phyloP scores from a whole-genome alignment of 2,888 invertebrate genomes.

The Emmelina monodactyla region DNA sequence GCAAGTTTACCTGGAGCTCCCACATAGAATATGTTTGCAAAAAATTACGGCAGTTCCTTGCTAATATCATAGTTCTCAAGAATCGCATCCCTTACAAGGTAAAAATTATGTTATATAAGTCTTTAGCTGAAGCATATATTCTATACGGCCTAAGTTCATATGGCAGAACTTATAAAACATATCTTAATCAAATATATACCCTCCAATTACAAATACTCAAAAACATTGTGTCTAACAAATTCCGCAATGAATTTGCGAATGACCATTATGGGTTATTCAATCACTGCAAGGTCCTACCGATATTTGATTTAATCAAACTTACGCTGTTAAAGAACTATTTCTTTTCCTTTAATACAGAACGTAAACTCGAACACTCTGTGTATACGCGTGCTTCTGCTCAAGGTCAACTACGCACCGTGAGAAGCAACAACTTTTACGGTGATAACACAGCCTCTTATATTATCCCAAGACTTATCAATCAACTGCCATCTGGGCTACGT shows the following conservation, averaged over 20 bases:
- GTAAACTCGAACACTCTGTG: not conserved
- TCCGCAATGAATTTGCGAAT: not conserved
- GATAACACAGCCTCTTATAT: too few species aligned
- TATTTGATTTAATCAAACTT: not conserved
- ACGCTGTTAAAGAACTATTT: not conserved
- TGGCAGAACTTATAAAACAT: not conserved
- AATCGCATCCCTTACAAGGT: slow-evolving; percentile 1
- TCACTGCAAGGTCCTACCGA: not conserved
- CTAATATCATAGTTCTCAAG: slow-evolving; percentile 1
- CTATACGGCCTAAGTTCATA: slow-evolving; percentile 1
- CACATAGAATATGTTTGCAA: slow-evolving; percentile 2
- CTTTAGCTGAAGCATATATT: slow-evolving; percentile 2
- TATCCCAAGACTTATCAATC: too few species aligned
- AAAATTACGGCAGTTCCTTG: slow-evolving; percentile 2
- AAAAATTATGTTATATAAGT: slow-evolving; percentile 1
- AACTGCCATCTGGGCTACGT: too few species aligned
- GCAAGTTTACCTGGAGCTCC: not conserved
- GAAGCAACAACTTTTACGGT: too few species aligned
- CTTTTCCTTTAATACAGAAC: not conserved
- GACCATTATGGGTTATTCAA: not conserved
- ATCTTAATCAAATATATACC: not conserved
- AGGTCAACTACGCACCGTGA: too few species aligned
- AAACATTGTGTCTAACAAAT: too few species aligned
- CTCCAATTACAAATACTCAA: not conserved
- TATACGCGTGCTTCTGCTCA: not conserved